phyloP scores from a whole-genome alignment of 2,888 invertebrate species.

The Saturnia pavonia region DNA sequence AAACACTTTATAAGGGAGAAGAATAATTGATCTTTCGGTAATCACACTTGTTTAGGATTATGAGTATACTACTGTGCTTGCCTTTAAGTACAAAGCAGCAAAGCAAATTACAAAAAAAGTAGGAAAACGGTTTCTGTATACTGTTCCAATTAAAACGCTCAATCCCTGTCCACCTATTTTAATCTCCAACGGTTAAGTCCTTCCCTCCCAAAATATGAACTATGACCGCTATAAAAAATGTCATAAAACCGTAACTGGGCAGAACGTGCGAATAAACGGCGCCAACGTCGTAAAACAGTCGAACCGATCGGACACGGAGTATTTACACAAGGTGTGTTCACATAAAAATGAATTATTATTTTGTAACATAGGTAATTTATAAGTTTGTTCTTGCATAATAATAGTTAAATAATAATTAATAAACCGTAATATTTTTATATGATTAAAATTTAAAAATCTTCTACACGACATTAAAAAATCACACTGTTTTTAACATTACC shows the following conservation, averaged over 20 bases:
- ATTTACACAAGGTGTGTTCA: conserved; percentile 25
- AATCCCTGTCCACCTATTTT: conserved; percentile 12
- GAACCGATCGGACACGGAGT: conserved; percentile 44
- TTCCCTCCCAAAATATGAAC: conserved; percentile 67
- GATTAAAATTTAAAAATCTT: background rate
- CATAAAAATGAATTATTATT: conserved; percentile 29
- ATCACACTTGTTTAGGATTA: too few relatives aligned
- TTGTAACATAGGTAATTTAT: conserved; percentile 18
- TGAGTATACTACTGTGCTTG: too few relatives aligned
- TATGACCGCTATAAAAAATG: conserved; percentile 72
- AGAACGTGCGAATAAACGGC: conserved; percentile 68
- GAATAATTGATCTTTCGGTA: too few relatives aligned
- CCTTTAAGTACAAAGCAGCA: background rate
- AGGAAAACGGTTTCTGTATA: background rate
- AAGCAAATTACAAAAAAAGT: background rate
- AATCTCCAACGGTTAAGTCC: conserved; percentile 47
- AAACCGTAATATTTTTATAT: background rate
- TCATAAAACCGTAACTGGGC: conserved; percentile 69
- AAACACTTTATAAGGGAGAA: too few relatives aligned
- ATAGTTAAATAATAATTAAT: background rate
- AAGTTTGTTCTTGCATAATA: background rate
- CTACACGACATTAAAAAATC: too few relatives aligned
- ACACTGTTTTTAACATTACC: too few relatives aligned
- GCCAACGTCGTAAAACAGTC: conserved; percentile 69
- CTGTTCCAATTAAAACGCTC: background rate